phyloP scores from a whole-genome alignment of 1,140 invertebrate genomes.

The Neodiprion pinetum region DNA sequence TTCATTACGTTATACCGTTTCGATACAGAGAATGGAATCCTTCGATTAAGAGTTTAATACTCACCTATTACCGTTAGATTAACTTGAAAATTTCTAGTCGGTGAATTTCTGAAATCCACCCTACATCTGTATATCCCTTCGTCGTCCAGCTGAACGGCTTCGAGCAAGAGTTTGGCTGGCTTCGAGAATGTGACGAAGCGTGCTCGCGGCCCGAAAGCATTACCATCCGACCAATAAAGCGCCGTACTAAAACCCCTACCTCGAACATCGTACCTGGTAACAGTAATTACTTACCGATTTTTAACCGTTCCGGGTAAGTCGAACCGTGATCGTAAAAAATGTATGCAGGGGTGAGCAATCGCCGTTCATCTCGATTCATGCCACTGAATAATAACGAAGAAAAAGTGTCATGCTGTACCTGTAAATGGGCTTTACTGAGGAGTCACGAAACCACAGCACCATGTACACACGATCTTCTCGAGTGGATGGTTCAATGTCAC shows the following conservation, averaged over 20 bases:
- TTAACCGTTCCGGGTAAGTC: neutral
- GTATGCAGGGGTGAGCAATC: neutral
- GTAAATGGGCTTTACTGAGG: conserved; percentile 84
- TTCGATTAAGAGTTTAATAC: conserved; percentile 44
- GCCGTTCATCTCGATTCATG: neutral
- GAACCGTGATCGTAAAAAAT: conserved; percentile 19
- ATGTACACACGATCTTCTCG: conserved; percentile 85
- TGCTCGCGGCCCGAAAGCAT: conserved; percentile 78
- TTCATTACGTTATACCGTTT: neutral
- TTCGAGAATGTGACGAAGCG: conserved; percentile 77
- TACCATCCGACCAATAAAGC: conserved; percentile 79
- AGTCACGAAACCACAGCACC: conserved; percentile 89
- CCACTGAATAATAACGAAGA: neutral
- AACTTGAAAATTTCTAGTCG: conserved; percentile 88
- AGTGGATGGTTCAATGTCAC: conserved; percentile 80
- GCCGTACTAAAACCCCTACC: conserved; percentile 79
- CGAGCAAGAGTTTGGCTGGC: conserved; percentile 80
- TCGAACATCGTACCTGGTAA: conserved; percentile 80
- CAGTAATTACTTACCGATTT: too few relatives aligned
- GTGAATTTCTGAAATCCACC: conserved; percentile 89
- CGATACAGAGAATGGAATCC: neutral
- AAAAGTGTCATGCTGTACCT: conserved; percentile 66
- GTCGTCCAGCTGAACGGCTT: conserved; percentile 81
- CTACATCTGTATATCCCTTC: conserved; percentile 87
- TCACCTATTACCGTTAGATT: conserved; percentile 91